These are phyloP conservation scores for Drosophila flavopinicola DNA, from an alignment of 2,888 invertebrate genomes.

Conservation along the genomic window DNA sequence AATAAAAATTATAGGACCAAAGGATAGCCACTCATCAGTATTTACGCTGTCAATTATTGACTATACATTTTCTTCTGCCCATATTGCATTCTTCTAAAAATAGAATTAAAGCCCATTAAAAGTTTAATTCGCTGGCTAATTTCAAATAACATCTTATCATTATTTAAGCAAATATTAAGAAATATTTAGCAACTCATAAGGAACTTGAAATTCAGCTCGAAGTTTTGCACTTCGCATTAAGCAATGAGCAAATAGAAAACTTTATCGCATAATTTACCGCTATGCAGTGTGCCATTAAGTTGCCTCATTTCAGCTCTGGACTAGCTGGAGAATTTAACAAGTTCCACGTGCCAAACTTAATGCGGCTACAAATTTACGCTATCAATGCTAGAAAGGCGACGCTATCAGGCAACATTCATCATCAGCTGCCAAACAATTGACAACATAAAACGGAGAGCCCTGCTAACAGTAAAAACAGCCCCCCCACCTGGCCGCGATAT, in stretches of 20 bases:
- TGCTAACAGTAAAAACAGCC: slow-evolving; percentile 39
- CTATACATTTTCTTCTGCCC: no score
- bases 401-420: slow-evolving; percentile 76
- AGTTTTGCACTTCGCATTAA: slow-evolving; percentile 27
- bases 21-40: no score
- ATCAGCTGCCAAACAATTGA: slow-evolving; percentile 78
- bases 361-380: slow-evolving; percentile 63
- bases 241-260: slow-evolving; percentile 17
- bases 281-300: slow-evolving; percentile 36
- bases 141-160: slow-evolving; percentile 4
- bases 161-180: slow-evolving; percentile 10
- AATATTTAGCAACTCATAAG: slow-evolving; percentile 5
- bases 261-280: slow-evolving; percentile 47
- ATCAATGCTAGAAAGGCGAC: slow-evolving; percentile 44
- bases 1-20: no score
- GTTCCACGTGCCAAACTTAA: slow-evolving; percentile 53
- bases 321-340: slow-evolving; percentile 10
- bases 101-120: slow-evolving; percentile 5
- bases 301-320: slow-evolving; percentile 3
- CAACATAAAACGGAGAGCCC: slow-evolving; percentile 53
- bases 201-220: background rate
- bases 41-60: no score
- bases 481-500: background rate
- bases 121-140: background rate
- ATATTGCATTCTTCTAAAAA: background rate